These are phyloP conservation scores for Troilus luridus DNA, from an alignment of 2,888 invertebrate genomes.

Conservation along the genomic window DNA sequence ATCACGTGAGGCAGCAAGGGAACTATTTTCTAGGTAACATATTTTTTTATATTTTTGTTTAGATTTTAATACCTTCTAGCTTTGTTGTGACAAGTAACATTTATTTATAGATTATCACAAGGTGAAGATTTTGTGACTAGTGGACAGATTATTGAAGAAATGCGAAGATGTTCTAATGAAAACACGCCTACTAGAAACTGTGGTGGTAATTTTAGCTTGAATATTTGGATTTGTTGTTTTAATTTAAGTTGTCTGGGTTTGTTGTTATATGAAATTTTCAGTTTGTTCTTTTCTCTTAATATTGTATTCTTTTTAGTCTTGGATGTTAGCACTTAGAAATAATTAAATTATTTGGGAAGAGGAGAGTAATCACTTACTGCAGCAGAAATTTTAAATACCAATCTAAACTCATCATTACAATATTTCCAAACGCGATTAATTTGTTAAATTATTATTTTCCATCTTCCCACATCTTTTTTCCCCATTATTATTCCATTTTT, in stretches of 20 bases:
- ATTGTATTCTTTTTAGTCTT: not conserved
- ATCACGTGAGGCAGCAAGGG: slow-evolving; percentile 87
- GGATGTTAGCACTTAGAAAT: too few species aligned
- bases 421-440: too few species aligned
- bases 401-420: too few species aligned
- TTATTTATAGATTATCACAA: slow-evolving; percentile 78
- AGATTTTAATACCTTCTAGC: not conserved
- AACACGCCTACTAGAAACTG: not conserved
- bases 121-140: slow-evolving; percentile 90
- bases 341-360: too few species aligned
- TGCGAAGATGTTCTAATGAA: slow-evolving; percentile 54
- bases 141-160: slow-evolving; percentile 83
- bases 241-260: too few species aligned
- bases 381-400: too few species aligned
- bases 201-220: not conserved
- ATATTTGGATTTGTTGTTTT: too few species aligned
- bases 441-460: too few species aligned
- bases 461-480: too few species aligned
- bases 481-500: too few species aligned
- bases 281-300: not conserved
- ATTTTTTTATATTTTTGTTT: not conserved
- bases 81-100: not conserved
- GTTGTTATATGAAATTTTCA: too few species aligned
- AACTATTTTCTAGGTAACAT: slow-evolving; percentile 83
- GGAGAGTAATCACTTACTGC: too few species aligned